Percentiles rank a stretch among this genome's conserved stretches.
These are phyloP conservation scores for Sphaerophoria taeniata DNA, from an alignment of 2,888 invertebrate species.

Conservation along the genomic window DNA sequence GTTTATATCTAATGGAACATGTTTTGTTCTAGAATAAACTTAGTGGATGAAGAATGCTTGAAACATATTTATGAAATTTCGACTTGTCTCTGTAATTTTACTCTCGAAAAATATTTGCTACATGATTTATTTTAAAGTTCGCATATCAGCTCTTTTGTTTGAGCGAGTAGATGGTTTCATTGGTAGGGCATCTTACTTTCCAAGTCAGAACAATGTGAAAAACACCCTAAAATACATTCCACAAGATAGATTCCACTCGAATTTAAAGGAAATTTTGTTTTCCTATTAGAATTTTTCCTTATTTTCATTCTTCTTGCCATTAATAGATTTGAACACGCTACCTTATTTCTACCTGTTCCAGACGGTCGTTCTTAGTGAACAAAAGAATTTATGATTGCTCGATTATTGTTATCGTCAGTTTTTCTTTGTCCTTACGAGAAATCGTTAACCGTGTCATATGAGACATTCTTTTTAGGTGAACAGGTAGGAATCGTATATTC, in stretches of 20 bases:
- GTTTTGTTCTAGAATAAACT: too few relatives aligned
- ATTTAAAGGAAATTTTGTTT: background rate
- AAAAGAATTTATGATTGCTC: slow-evolving; percentile 34
- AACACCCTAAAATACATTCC: background rate
- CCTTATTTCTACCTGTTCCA: background rate
- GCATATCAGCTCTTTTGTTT: slow-evolving; percentile 8
- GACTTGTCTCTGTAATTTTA: too few relatives aligned
- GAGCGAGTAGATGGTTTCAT: background rate
- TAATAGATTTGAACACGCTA: background rate
- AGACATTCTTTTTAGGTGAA: slow-evolving; percentile 4
- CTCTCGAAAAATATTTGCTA: background rate
- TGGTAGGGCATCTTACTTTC: background rate
- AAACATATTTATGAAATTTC: too few relatives aligned
- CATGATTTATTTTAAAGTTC: background rate
- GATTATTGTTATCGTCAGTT: slow-evolving; percentile 25
- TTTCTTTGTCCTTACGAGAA: background rate
- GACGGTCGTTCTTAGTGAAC: background rate
- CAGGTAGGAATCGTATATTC: slow-evolving; percentile 35
- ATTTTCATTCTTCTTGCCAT: too few relatives aligned
- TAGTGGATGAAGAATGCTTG: too few relatives aligned
- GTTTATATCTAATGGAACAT: too few relatives aligned
- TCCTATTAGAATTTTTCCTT: slow-evolving; percentile 2
- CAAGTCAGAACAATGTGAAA: background rate
- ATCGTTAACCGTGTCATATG: slow-evolving; percentile 48
- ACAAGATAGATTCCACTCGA: background rate